Base-by-base conservation (phyloP, 2,113 vertebrate species). In the Psilopogon haemacephalus region DNA sequence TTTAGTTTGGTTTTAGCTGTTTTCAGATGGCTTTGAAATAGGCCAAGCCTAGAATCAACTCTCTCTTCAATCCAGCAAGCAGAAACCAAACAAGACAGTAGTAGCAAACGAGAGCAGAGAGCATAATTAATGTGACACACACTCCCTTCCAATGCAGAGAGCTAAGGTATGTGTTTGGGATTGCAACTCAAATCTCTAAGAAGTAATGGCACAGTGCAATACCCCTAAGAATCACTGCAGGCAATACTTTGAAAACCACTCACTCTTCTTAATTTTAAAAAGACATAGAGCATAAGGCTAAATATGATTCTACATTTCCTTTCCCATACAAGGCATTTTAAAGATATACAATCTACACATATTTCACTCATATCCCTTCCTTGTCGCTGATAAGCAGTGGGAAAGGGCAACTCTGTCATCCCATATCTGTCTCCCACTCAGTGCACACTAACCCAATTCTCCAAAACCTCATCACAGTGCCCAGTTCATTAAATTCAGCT, bases 401-500 rank as follows among this genome's bases (percentile, higher is more conserved):
- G 96, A 98, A 97, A 97, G 95, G 95, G 88, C 95, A 96, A 86
- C 55, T 81, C 70, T 72, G 86, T 86, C 92, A 89, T 90, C 87
- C 89, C 71, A 3, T 94, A 88, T 95, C 93, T 90, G 88, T 95
- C 88, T 95, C 90, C 84, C 80, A 84, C 90, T 97, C 94, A 84
- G 86, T 38, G 69, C 93, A 96, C 84, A 96, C 93, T 97, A 94
- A 94, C 63, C 77, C 92, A 88, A 4, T 97, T 97, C 96, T 97
- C 89, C 69, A 82, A 89, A 86, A 63, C 71, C 86, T 86, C 91
- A 83, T 95, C 86, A 63, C 62, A 94, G 55, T 59, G 83, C 76
- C 84, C 86, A 97, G 93, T 86, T 97, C 97, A 97, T 94, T 97
- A 96, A 95, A 95, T 95, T 86, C 90, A 89, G 55, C 90, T 81